These are phyloP conservation scores for Phyllotis vaccarum DNA, from an alignment of 2,797 vertebrate species.

Conservation along the genomic window DNA sequence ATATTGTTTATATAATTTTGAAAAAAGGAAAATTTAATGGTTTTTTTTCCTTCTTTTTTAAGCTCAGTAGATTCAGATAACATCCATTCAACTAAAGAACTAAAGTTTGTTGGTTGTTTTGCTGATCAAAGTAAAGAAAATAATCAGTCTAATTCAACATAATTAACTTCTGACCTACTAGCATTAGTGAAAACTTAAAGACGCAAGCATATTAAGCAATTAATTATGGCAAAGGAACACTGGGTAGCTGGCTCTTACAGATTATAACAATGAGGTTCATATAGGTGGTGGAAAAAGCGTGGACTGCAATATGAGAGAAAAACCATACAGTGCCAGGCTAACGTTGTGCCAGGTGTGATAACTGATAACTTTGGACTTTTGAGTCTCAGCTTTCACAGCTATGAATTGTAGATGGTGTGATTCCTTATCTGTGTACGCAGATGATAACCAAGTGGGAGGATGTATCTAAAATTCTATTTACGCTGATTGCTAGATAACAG, in stretches of 20 bases:
- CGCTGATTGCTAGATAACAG: not conserved
- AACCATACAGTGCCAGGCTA: not conserved
- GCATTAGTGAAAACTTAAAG: constrained; percentile 56
- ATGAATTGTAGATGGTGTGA: not conserved
- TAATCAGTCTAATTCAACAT: not conserved
- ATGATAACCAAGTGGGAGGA: not conserved
- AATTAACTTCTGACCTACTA: constrained; percentile 69
- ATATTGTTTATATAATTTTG: constrained; percentile 36
- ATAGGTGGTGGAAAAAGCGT: not conserved
- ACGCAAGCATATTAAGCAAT: constrained; percentile 63
- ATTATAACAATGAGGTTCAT: not conserved
- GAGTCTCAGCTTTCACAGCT: not conserved
- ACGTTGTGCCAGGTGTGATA: not conserved
- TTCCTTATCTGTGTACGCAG: not conserved
- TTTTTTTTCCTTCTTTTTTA: constrained; percentile 3
- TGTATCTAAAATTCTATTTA: not conserved
- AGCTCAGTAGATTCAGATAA: not conserved
- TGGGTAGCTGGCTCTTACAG: not conserved
- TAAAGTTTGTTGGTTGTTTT: constrained; percentile 6
- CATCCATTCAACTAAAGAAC: not conserved
- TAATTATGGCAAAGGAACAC: constrained; percentile 49
- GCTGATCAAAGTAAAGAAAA: constrained; percentile 55
- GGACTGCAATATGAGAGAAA: not conserved
- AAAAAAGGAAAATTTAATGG: not conserved
- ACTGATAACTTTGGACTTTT: not conserved